These are phyloP conservation scores for Barbus barbus DNA, from an alignment of 2,113 vertebrate species.

Conservation along the genomic window DNA sequence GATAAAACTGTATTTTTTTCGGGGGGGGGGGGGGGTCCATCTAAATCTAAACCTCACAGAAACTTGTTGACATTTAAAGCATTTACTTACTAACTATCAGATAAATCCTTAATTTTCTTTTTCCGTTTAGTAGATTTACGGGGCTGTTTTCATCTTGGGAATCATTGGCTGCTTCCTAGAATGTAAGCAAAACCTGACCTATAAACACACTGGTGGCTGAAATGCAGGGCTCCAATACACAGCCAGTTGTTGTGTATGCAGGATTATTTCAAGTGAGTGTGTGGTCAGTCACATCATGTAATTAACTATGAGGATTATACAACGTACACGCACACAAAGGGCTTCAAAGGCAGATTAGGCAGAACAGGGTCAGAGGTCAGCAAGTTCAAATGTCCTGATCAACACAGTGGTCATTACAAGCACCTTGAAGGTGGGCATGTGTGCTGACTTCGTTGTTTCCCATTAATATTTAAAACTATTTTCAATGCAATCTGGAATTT, in stretches of 20 bases:
- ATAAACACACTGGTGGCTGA: background rate
- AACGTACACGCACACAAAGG: slow-evolving; percentile 32
- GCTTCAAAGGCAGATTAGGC: slow-evolving; percentile 46
- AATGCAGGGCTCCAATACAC: background rate
- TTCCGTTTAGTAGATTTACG: background rate
- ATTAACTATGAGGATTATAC: slow-evolving; percentile 47
- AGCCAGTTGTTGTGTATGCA: slow-evolving; percentile 3
- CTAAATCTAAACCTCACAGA: no score
- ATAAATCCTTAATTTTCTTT: background rate
- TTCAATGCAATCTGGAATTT: background rate
- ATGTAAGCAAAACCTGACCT: background rate
- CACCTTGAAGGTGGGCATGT: slow-evolving; percentile 5
- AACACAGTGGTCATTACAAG: slow-evolving; percentile 13
- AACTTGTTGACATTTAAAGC: no score
- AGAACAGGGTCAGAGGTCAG: slow-evolving; percentile 39
- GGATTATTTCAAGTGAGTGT: slow-evolving; percentile 24
- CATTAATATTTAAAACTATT: background rate
- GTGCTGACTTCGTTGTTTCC: background rate
- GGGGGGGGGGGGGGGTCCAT: no score
- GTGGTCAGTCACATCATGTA: slow-evolving; percentile 53
- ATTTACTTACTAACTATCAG: background rate
- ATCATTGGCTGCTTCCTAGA: background rate
- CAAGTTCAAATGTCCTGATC: slow-evolving; percentile 24
- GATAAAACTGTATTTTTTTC: background rate
- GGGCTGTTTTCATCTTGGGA: background rate